These are phyloP conservation scores for Caranx melampygus DNA, from an alignment of 2,113 vertebrate genomes.

Conservation along the genomic window DNA sequence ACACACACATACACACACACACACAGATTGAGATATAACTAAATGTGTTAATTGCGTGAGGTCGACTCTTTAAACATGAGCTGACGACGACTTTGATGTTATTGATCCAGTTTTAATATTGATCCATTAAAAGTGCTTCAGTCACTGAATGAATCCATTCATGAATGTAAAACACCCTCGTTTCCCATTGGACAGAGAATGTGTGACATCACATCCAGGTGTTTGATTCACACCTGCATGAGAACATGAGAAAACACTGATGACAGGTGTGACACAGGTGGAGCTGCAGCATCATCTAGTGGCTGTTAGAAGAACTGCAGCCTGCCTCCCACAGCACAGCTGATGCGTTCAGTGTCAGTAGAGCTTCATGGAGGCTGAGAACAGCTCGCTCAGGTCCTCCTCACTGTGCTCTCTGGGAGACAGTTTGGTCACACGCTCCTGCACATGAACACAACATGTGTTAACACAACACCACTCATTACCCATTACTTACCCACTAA, in stretches of 20 bases:
- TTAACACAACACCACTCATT: too few relatives aligned
- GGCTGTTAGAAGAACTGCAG: slow-evolving; percentile 17
- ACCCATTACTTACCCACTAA: not conserved
- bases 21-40: not conserved
- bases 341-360: slow-evolving; percentile 62
- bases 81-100: too few relatives aligned
- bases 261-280: not conserved
- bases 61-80: too few relatives aligned
- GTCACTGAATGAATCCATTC: too few relatives aligned
- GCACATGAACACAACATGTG: not conserved
- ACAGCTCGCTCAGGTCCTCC: slow-evolving; percentile 84
- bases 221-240: too few relatives aligned
- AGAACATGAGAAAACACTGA: too few relatives aligned
- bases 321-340: not conserved
- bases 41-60: too few relatives aligned
- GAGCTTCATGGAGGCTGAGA: slow-evolving; percentile 82
- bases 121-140: too few relatives aligned
- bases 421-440: slow-evolving; percentile 97
- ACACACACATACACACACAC: slow-evolving; percentile 48
- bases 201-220: too few relatives aligned
- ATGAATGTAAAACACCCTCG: too few relatives aligned
- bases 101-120: too few relatives aligned
- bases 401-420: slow-evolving; percentile 91
- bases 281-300: slow-evolving; percentile 1
- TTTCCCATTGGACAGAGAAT: too few relatives aligned